Percentiles rank a stretch among this genome's conserved stretches.
phyloP scores from a whole-genome alignment of 1,140 invertebrate genomes.

The Monomorium pharaonis region DNA sequence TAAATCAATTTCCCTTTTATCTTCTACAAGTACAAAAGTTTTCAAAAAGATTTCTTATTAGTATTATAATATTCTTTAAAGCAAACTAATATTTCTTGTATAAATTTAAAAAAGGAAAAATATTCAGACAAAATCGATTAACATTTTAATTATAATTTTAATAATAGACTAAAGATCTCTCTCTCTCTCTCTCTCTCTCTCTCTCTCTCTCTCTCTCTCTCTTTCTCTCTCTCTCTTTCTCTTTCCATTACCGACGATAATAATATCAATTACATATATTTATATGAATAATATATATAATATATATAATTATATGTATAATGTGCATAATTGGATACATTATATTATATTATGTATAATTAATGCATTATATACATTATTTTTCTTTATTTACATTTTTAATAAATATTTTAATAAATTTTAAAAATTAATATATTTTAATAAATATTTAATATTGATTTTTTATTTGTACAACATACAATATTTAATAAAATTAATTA shows the following conservation, averaged over 20 bases:
- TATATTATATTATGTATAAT: too few species aligned
- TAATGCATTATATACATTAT: too few species aligned
- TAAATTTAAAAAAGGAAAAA: constrained; percentile 12
- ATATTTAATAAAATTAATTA: not conserved
- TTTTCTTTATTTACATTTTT: not conserved
- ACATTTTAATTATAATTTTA: not conserved
- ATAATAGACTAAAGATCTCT: not conserved
- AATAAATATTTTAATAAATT: not conserved
- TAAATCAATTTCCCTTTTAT: not conserved
- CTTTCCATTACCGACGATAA: too few species aligned
- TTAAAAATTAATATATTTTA: too few species aligned
- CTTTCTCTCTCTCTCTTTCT: too few species aligned
- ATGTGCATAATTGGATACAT: too few species aligned
- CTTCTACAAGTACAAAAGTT: not conserved
- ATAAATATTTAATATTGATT: too few species aligned
- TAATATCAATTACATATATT: not conserved
- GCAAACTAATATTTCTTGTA: not conserved
- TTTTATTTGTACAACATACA: not conserved
- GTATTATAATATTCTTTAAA: constrained; percentile 11
- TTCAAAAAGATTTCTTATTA: not conserved
- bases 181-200: too few species aligned
- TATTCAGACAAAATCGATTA: not conserved
- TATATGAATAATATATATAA: constrained; percentile 5
- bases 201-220: too few species aligned
- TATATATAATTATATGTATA: too few species aligned